Conservation (phyloP, 2,797 vertebrate species). For the Acridotheres tristis region DNA sequence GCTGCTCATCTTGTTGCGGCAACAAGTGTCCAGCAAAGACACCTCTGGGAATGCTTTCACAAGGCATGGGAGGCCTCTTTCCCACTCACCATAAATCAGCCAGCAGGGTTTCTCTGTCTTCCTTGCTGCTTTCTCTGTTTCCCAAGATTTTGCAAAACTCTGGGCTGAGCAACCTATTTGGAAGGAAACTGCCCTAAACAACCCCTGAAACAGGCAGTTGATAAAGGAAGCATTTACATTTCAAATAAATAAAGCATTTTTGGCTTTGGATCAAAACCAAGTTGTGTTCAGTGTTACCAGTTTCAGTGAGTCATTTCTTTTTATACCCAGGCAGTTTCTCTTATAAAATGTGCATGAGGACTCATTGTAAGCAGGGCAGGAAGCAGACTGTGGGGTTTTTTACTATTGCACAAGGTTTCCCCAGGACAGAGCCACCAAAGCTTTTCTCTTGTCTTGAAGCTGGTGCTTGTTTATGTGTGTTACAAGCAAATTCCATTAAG, state of each 20-base stretch:
- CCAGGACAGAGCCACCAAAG: not conserved
- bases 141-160: not conserved
- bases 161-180: not conserved
- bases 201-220: not conserved
- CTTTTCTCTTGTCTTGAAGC: not conserved
- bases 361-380: not conserved
- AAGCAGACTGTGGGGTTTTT: not conserved
- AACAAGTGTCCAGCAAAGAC: not conserved
- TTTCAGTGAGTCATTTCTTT: constrained; percentile 1
- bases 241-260: not conserved
- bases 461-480: not conserved
- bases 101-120: not conserved
- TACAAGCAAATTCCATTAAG: not conserved
- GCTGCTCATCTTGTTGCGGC: not conserved
- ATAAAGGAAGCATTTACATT: not conserved
- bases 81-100: not conserved
- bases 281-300: not conserved
- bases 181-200: not conserved
- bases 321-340: not conserved
- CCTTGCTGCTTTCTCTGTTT: not conserved
- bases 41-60: not conserved
- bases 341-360: constrained; percentile 15
- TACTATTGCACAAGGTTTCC: not conserved
- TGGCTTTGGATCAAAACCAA: not conserved
- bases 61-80: not conserved